Evolutionary conservation across 2,888 invertebrate species (phyloP), one percentile per base, ranked within the genome.

Genomic region (Perdita meconis): DNA sequence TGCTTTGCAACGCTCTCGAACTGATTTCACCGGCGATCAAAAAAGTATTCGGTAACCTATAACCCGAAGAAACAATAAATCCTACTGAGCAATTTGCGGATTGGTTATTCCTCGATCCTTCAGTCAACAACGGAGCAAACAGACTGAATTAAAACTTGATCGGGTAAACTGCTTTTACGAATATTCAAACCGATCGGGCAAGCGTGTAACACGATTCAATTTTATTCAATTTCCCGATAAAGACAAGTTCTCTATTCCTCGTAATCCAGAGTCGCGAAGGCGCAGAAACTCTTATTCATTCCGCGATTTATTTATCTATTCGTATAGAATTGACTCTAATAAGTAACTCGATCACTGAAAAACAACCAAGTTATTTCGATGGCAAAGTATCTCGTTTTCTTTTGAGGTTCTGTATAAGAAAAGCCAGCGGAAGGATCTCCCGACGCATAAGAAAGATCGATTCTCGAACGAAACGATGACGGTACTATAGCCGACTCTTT

Each of bases 121-220:
- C 57, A 6, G 40, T 19, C 3, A 36, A 19, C 5, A 34, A 24
- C 24, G 24, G 12, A 44, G 24, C n/a, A 26, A 10, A 53, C 36
- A 53, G 6, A 36, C 26, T 36, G 53, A 60, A 34, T 60, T 16
- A 72, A 67, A 60, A 19, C 2, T 0, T 16, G 6, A 60, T n/a
- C 67, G 2, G 34, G 34, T 19, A 57, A 50, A 57, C 47, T 42
- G 57, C 24, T 12, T 66, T 26, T 51, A 53, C 60, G 67, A 72
- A 72, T 72, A 72, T 72, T 72, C 38, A 70, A 64, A 70, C 44
- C 26, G 70, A 70, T 63, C 36, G 24, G 10, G n/a, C n/a, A 42
- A 24, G 26, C 34, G 22, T 57, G 36, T 24, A 57, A 42, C 22
- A 6, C n/a, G 26, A 30, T 50, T 57, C 40, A 22, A 30, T 42